phyloP scores from a whole-genome alignment of 2,113 vertebrate species.

The Lycocorax pyrrhopterus region DNA sequence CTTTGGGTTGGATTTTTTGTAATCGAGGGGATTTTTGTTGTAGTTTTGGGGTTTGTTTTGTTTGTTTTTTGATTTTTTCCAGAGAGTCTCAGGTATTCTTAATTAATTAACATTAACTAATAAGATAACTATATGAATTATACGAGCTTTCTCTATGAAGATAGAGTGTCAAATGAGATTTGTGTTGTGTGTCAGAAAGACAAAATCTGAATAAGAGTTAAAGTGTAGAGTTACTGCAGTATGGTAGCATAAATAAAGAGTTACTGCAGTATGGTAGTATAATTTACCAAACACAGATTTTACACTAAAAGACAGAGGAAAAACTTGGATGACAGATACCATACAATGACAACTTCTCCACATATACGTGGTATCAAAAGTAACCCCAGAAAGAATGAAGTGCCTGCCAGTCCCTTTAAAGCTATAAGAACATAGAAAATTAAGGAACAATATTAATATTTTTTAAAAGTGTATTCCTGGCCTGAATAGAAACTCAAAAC shows the following conservation, averaged over 20 bases:
- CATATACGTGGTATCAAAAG: accelerated
- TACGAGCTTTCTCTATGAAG: neutral
- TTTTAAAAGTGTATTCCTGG: neutral
- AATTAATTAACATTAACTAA: neutral
- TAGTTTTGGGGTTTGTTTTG: neutral
- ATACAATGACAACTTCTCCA: neutral
- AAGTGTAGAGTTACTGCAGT: neutral
- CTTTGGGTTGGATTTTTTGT: neutral
- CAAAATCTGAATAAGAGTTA: neutral
- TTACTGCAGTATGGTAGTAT: neutral
- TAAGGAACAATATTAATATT: neutral
- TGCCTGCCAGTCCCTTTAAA: neutral
- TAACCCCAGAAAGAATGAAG: neutral
- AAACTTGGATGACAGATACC: neutral
- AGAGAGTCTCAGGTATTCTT: neutral
- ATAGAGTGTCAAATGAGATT: neutral
- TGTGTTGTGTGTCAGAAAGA: neutral
- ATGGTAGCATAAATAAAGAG: too few relatives aligned
- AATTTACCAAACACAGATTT: neutral
- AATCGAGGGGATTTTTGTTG: neutral
- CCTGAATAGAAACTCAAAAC: neutral
- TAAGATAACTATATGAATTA: neutral
- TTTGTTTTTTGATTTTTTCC: neutral
- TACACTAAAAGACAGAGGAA: neutral
- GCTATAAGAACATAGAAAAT: neutral